phyloP scores from a whole-genome alignment of 2,888 invertebrate species.

The Platerodrilus igneus region DNA sequence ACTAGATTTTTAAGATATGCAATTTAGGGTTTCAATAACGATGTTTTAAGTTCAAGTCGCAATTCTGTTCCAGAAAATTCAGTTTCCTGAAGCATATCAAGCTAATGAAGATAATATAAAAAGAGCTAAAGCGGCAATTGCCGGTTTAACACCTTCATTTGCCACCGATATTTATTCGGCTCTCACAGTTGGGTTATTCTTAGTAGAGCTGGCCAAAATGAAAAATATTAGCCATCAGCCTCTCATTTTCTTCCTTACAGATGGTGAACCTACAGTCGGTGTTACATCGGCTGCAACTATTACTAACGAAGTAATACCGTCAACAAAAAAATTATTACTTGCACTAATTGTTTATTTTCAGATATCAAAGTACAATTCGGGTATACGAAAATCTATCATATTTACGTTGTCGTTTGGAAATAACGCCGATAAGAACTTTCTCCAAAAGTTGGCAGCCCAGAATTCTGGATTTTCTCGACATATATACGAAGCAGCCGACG shows the following conservation, averaged over 20 bases:
- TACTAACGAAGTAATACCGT: no score
- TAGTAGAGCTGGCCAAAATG: constrained; percentile 33
- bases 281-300: no score
- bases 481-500: constrained; percentile 68
- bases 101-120: constrained; percentile 55
- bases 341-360: constrained; percentile 2
- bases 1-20: no score
- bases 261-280: constrained; percentile 62
- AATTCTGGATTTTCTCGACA: constrained; percentile 65
- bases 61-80: constrained; percentile 34
- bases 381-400: constrained; percentile 50
- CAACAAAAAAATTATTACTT: no score
- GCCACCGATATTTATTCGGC: constrained; percentile 68
- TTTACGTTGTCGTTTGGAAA: constrained; percentile 69
- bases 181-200: constrained; percentile 50
- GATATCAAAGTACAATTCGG: constrained; percentile 11
- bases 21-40: no score
- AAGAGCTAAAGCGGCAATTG: constrained; percentile 56
- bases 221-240: constrained; percentile 50
- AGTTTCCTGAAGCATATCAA: constrained; percentile 51
- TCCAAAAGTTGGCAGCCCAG: constrained; percentile 60
- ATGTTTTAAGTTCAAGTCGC: no score
- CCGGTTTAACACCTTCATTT: constrained; percentile 53
- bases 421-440: constrained; percentile 61
- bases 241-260: constrained; percentile 62